Evolutionary conservation across 2,113 vertebrate species (phyloP), one percentile per base, ranked within the genome.

Genomic region (Willisornis vidua): DNA sequence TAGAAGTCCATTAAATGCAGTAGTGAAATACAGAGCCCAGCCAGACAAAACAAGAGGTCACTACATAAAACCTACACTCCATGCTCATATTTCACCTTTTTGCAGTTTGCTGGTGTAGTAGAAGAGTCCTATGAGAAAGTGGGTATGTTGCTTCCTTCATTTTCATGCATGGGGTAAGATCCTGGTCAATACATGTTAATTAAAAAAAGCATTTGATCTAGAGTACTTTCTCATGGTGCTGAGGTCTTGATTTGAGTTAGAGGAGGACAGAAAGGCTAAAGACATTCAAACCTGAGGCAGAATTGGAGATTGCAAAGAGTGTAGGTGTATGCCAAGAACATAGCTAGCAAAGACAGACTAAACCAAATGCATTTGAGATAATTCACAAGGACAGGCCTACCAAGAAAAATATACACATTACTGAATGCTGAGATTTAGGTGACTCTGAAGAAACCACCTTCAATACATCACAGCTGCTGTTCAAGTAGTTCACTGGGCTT

Each of bases 361-460:
- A 89, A 84, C 17, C 10, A 74, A 96, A 87, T 10, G n/a, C 20
- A 75, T 49, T 37, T 49, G 33, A 85, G 68, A 81, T 41, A 77
- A 96, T 80, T 77, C 2, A 0, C 15, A 58, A 76, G 62, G 75
- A 67, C 24, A 76, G n/a, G 19, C 37, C 62, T 73, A 95, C 37
- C 51, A 83, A 89, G 88, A 81, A 89, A 94, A 97, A 93, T 26
- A 75, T 7, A 80, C 31, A 58, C 14, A 8, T 72, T 59, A 67
- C 48, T 59, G 62, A 85, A 91, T 90, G 79, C 88, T 90, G 74
- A 91, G 84, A 94, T 82, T 87, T 88, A 87, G 65, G 41, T 77
- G 86, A 90, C 84, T 87, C 82, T 82, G 65, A 85, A 80, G 63
- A 89, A 86, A 72, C 35, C 0, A 0, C 81, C 57, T 90, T 91